Conservation (phyloP, 2,113 vertebrate species). For the Theristicus caerulescens region DNA sequence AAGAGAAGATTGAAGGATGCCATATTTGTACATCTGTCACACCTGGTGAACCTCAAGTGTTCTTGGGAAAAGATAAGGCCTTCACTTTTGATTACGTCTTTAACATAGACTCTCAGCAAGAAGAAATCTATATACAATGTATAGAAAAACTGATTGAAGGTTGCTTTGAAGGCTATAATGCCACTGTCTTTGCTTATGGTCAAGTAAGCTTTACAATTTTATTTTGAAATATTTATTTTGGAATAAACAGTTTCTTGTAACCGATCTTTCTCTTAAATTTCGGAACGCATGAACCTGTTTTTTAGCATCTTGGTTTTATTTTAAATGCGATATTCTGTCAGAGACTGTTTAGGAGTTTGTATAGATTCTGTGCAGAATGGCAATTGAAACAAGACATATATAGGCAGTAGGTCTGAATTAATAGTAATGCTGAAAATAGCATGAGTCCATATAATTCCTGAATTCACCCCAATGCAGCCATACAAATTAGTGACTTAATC, state of each 20-base stretch:
- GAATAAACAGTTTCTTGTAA: not conserved
- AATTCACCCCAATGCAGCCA: not conserved
- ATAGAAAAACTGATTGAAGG: conserved; percentile 95
- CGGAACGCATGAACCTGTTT: not conserved
- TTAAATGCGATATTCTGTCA: not conserved
- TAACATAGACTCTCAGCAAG: conserved; percentile 91
- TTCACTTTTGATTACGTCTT: conserved; percentile 97
- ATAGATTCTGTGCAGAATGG: not conserved
- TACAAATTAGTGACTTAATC: not conserved
- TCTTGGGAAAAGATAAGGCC: conserved; percentile 97
- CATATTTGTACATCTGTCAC: conserved; percentile 96
- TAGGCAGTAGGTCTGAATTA: not conserved
- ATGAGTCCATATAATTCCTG: not conserved
- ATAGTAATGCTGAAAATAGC: not conserved
- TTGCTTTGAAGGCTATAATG: conserved; percentile 97
- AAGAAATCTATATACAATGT: conserved; percentile 86
- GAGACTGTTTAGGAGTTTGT: not conserved
- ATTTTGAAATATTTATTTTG: not conserved
- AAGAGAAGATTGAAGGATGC: conserved; percentile 97
- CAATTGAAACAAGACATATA: not conserved
- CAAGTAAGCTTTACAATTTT: conserved; percentile 77
- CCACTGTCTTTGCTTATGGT: conserved; percentile 96
- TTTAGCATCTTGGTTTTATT: not conserved
- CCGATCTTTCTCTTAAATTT: not conserved
- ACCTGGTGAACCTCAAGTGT: conserved; percentile 92